A percentile compares a stretch with the other conserved stretches of the same genome.
Conservation (phyloP, 2,888 invertebrate genomes). For the Aricia artaxerxes region DNA sequence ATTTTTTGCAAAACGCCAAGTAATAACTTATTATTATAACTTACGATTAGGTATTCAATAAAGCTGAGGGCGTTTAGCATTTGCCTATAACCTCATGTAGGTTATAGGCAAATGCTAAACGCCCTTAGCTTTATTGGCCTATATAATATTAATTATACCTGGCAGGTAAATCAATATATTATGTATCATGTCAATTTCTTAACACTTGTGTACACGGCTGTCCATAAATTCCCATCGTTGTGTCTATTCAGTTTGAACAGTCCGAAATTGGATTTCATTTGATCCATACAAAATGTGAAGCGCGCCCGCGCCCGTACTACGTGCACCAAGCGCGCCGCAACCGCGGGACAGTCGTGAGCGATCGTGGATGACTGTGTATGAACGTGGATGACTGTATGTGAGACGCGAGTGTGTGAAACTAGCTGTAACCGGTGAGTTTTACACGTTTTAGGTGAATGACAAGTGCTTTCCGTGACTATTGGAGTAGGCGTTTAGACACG, state of each 20-base stretch:
- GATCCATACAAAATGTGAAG: constrained; percentile 34
- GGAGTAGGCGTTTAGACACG: background rate
- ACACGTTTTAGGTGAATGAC: background rate
- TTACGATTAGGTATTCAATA: too few relatives aligned
- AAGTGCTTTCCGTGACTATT: background rate
- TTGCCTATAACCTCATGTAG: too few relatives aligned
- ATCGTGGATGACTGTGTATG: background rate
- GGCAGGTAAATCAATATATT: background rate
- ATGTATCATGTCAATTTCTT: too few relatives aligned
- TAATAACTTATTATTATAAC: too few relatives aligned
- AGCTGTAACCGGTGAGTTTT: constrained; percentile 14
- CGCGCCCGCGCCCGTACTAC: constrained; percentile 23
- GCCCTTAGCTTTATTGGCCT: too few relatives aligned
- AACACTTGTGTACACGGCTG: background rate
- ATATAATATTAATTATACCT: background rate
- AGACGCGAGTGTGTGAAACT: background rate
- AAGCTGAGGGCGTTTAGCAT: too few relatives aligned
- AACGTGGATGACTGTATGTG: background rate
- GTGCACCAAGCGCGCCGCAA: background rate
- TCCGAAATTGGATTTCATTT: constrained; percentile 35
- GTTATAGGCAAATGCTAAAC: too few relatives aligned
- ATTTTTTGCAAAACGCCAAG: too few relatives aligned
- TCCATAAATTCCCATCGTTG: constrained; percentile 31
- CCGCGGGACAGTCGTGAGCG: background rate
- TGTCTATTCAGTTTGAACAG: constrained; percentile 35